Conservation (phyloP, 2,113 vertebrate species). For the Plecotus auritus region DNA sequence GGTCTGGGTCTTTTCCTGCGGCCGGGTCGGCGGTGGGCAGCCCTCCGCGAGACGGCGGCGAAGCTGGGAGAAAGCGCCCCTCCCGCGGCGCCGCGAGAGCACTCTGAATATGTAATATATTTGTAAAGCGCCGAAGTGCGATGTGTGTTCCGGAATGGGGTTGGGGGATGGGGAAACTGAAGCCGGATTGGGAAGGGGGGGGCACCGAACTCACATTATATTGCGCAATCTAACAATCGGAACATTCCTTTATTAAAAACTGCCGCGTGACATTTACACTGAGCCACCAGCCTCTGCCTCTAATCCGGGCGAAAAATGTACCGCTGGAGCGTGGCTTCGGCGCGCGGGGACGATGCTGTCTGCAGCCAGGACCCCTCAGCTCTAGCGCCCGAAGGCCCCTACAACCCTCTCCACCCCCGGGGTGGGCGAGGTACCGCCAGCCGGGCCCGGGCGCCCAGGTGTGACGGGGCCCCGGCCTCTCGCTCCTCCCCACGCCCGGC, state of each 20-base stretch:
- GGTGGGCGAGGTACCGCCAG: rapidly evolving
- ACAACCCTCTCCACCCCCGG: rapidly evolving
- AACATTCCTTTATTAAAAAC: constrained; percentile 83
- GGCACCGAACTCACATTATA: constrained; percentile 59
- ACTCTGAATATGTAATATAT: constrained; percentile 22
- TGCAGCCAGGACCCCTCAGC: not conserved
- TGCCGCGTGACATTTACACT: constrained; percentile 82
- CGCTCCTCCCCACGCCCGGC: not conserved
- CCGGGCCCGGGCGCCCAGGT: rapidly evolving
- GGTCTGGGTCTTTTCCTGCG: not conserved
- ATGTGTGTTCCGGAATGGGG: not conserved
- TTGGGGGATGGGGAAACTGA: not conserved
- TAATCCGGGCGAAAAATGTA: constrained; percentile 78
- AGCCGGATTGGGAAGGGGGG: not conserved
- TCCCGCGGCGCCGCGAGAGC: constrained; percentile 8
- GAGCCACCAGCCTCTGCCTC: constrained; percentile 77
- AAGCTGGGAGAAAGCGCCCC: not conserved
- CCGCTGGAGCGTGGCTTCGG: constrained; percentile 57
- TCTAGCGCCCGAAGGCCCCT: not conserved
- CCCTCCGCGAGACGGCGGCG: not conserved
- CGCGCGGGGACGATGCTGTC: not conserved
- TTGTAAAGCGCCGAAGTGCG: constrained; percentile 11
- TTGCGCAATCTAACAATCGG: constrained; percentile 78
- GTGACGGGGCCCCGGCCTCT: not conserved
- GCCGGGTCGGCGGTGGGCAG: not conserved